Percentiles rank a stretch among this genome's conserved stretches.
Evolutionary conservation across 1,140 invertebrate genomes (phyloP).

Genomic region (Trichoplusia ni): DNA sequence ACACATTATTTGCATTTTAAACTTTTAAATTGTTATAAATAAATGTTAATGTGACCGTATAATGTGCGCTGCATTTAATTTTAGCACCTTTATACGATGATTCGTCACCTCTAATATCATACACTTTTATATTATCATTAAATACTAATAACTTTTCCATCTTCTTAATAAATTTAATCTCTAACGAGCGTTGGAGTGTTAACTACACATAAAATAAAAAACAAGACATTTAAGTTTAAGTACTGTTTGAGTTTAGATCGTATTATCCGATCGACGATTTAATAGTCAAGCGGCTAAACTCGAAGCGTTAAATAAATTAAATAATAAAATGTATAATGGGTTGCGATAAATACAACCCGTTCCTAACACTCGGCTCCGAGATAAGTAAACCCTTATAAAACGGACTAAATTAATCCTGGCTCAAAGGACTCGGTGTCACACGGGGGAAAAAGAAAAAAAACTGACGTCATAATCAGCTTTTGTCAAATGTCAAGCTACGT

Average conservation of each 20-base stretch:
- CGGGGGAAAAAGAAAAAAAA: slow-evolving; percentile 64
- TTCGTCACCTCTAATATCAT: no score
- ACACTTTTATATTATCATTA: slow-evolving; percentile 1
- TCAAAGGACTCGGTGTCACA: slow-evolving; percentile 65
- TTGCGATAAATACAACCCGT: slow-evolving; percentile 77
- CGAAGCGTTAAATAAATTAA: slow-evolving; percentile 80
- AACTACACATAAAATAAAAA: slow-evolving; percentile 52
- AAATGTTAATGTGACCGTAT: neutral
- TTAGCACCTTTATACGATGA: no score
- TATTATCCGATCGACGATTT: slow-evolving; percentile 73
- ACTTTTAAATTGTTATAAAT: slow-evolving; percentile 7
- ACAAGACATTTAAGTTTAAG: slow-evolving; percentile 59
- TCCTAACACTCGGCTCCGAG: slow-evolving; percentile 66
- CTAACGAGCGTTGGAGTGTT: slow-evolving; percentile 16
- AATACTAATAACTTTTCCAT: neutral
- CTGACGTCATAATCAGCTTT: slow-evolving; percentile 81
- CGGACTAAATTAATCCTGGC: slow-evolving; percentile 77
- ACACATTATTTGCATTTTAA: slow-evolving; percentile 20
- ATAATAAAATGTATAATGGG: slow-evolving; percentile 81
- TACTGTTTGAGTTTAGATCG: slow-evolving; percentile 72
- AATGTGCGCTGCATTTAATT: no score
- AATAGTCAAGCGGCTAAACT: slow-evolving; percentile 77
- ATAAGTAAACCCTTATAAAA: slow-evolving; percentile 80
- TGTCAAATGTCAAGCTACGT: slow-evolving; percentile 77
- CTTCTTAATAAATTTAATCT: slow-evolving; percentile 6